Evolutionary conservation across 2,797 vertebrate genomes (phyloP).

Genomic region (Pangasius sanitwongsei): DNA sequence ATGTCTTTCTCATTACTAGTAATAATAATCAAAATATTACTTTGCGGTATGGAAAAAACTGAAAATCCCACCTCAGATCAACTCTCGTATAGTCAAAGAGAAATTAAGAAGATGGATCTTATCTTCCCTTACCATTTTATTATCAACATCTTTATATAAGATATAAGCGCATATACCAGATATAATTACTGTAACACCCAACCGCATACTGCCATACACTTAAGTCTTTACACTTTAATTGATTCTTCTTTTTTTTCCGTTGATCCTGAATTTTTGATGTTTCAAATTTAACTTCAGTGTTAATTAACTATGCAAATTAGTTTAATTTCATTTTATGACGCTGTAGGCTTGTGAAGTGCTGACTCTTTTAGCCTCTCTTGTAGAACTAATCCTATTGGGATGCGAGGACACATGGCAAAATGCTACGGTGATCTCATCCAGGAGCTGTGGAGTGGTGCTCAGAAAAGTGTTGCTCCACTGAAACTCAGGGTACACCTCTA

Average conservation of each 20-base stretch:
- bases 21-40: too few species aligned
- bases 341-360: neutral
- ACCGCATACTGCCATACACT: neutral
- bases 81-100: neutral
- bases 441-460: slow-evolving; percentile 97
- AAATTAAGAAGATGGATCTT: neutral
- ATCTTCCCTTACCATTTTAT: neutral
- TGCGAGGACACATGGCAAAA: slow-evolving; percentile 99
- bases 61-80: neutral
- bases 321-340: neutral
- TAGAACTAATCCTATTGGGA: slow-evolving; percentile 97
- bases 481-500: slow-evolving; percentile 86
- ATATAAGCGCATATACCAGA: neutral
- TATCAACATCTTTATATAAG: neutral
- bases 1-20: too few species aligned
- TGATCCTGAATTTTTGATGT: too few species aligned
- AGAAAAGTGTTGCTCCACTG: slow-evolving; percentile 96
- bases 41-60: too few species aligned
- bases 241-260: neutral
- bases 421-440: slow-evolving; percentile 98
- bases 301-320: neutral
- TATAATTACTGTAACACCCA: neutral
- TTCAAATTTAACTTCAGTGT: neutral
- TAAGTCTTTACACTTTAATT: neutral
- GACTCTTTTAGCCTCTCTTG: slow-evolving; percentile 2